These are phyloP conservation scores for Smutsia temminckii DNA, from an alignment of 2,797 vertebrate species.

Conservation along the genomic window DNA sequence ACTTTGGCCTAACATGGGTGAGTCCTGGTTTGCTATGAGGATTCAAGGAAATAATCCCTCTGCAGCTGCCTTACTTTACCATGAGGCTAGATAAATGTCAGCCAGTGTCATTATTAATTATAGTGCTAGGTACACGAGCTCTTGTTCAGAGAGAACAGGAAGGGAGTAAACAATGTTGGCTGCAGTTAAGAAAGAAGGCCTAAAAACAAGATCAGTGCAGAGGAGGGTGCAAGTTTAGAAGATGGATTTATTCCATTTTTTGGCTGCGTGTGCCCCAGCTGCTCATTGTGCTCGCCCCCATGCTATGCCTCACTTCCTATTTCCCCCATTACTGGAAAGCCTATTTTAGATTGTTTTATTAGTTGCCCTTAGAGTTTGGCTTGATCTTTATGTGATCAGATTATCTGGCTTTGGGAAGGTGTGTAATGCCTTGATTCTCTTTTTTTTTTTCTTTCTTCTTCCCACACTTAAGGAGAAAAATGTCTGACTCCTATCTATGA, in stretches of 20 bases:
- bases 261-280: background rate
- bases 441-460: background rate
- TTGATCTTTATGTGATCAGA: background rate
- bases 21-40: background rate
- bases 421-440: background rate
- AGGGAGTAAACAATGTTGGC: background rate
- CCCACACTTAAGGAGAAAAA: background rate
- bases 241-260: background rate
- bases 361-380: background rate
- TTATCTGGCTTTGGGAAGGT: constrained; percentile 14
- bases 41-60: background rate
- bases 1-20: background rate
- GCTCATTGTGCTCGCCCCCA: background rate
- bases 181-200: background rate
- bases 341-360: background rate
- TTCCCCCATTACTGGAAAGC: background rate
- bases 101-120: background rate
- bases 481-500: background rate
- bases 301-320: background rate
- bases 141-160: background rate
- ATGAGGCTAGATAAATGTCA: background rate
- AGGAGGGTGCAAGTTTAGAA: background rate
- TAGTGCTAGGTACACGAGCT: background rate
- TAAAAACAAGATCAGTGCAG: background rate
- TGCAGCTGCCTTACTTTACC: background rate